Evolutionary conservation across 2,888 invertebrate genomes (phyloP).

Genomic region (Spatulosminthurus flaviceps): DNA sequence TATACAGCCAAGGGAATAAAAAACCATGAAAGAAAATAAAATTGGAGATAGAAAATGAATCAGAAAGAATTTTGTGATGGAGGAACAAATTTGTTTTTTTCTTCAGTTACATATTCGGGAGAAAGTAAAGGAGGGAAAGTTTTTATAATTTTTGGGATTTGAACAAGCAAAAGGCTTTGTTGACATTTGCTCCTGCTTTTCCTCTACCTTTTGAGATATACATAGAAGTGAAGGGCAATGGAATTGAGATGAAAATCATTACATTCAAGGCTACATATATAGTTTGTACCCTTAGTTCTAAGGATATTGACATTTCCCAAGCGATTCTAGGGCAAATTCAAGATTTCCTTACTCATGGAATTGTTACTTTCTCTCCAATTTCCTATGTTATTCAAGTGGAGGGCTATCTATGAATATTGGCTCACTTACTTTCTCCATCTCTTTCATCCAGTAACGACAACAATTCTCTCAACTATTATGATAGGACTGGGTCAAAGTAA

Average conservation of each 20-base stretch:
- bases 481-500: neutral
- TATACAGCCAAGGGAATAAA: neutral
- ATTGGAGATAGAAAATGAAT: slow-evolving; percentile 20
- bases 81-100: neutral
- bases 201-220: too few relatives aligned
- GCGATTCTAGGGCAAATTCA: too few relatives aligned
- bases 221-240: too few relatives aligned
- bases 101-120: neutral
- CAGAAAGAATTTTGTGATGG: too few relatives aligned
- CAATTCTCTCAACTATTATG: neutral
- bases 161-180: neutral
- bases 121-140: neutral
- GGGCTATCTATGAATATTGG: too few relatives aligned
- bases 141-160: neutral
- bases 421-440: too few relatives aligned
- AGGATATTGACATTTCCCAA: neutral
- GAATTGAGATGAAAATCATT: neutral
- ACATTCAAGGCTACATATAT: neutral
- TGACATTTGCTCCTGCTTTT: neutral
- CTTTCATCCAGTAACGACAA: too few relatives aligned
- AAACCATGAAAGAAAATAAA: neutral
- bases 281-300: neutral
- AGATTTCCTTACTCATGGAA: neutral
- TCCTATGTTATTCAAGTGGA: too few relatives aligned
- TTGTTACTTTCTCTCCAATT: neutral